Percentiles rank a stretch among this genome's conserved stretches.
Conservation (phyloP, 2,113 vertebrate species). For the Nothobranchius kuhntae region DNA sequence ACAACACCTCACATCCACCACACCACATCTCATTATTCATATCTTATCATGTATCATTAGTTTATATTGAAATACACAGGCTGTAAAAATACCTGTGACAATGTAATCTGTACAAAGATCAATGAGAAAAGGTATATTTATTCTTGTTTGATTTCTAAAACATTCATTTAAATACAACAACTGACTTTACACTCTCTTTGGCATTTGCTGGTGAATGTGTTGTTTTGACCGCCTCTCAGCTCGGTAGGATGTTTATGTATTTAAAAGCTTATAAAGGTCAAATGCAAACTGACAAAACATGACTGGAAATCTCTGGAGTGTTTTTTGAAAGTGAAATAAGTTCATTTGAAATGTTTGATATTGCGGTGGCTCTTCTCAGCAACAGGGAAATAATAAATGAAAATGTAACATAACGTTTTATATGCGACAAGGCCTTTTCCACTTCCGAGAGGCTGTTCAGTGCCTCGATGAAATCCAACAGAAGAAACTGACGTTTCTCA, state of each 20-base stretch:
- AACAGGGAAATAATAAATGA: constrained; percentile 47
- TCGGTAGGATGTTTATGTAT: neutral
- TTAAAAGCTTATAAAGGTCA: constrained; percentile 5
- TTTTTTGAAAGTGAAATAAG: constrained; percentile 24
- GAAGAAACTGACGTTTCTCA: neutral
- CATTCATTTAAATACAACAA: too few relatives aligned
- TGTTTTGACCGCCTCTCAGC: constrained; percentile 11
- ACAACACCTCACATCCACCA: too few relatives aligned
- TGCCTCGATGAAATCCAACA: constrained; percentile 16
- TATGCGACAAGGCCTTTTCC: constrained; percentile 24
- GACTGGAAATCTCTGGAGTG: constrained; percentile 11
- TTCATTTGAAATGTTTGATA: constrained; percentile 32
- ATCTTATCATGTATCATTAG: too few relatives aligned
- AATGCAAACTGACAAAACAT: constrained; percentile 10
- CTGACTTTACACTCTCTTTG: neutral
- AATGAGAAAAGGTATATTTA: too few relatives aligned
- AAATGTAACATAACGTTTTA: constrained; percentile 36
- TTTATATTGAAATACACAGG: too few relatives aligned
- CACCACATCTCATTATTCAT: too few relatives aligned
- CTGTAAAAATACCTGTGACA: too few relatives aligned
- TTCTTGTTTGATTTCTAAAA: too few relatives aligned
- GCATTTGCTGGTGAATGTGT: neutral
- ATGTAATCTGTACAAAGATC: neutral
- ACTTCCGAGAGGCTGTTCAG: constrained; percentile 18
- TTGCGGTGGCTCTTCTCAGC: constrained; percentile 43